Evolutionary conservation across 2,888 invertebrate genomes (phyloP), one percentile per base, ranked within the genome.

Genomic region (Dascillus cervinus): DNA sequence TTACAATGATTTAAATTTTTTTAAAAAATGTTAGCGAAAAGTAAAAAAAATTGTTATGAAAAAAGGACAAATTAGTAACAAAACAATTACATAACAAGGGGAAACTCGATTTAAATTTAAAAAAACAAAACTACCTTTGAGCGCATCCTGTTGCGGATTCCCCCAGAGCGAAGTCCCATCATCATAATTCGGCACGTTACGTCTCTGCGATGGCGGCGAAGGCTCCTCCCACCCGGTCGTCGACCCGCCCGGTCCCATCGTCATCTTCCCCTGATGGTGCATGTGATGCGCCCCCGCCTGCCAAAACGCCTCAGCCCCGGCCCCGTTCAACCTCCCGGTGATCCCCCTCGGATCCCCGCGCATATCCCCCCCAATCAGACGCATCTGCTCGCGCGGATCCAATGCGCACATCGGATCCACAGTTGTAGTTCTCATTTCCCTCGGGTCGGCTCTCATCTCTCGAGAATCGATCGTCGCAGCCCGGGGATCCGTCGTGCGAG

Each of bases 161-260:
- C 83, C 84, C 92, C 94, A 94, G 28, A 91, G 72, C 9, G 90
- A 86, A 13, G 92, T 91, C 23, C 92, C 92, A 54, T 92, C 91
- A 58, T 92, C 92, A 58, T 86, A 88, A 53, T 83, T 81, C 11
- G 83, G 80, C 44, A 79, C 71, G 49, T 79, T 79, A 25, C 90
- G 77, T 19, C 90, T 73, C 50, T 84, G 83, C 3, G 86, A 79
- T 3, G 90, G 89, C 17, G 90, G 90, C 3, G 89, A 88, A 2
- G 89, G 86, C 58, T 90, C 90, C 52, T 90, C 90, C 89, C 91
- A 90, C 10, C 90, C 89, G 6, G 71, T 70, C 32, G 72, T 71
- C 8, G 17, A 4, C 14, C 43, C 46, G 20, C 56, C 62, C 9
- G 55, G 55, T 12, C 62, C 59, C 60, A 43, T 62, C 43, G 42